Conservation (phyloP, 1,140 invertebrate species). For the Eulimnadia texana region DNA sequence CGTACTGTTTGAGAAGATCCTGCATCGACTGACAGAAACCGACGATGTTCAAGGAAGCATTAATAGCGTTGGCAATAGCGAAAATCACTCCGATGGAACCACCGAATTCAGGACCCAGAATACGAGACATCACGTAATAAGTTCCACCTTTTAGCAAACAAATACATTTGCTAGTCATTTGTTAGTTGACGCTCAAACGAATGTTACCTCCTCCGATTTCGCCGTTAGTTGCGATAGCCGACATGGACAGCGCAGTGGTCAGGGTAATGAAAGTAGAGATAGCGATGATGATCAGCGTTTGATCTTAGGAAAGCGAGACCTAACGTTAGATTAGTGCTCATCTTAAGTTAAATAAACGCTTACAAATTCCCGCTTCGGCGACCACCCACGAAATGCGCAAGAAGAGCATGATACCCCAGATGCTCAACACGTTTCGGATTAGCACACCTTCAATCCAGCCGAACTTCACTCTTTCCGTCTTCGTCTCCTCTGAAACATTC, state of each 20-base stretch:
- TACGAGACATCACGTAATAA: conserved; percentile 46
- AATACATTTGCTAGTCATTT: no score
- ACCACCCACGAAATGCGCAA: conserved; percentile 73
- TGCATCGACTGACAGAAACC: conserved; percentile 46
- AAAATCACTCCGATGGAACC: conserved; percentile 49
- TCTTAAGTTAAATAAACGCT: neutral
- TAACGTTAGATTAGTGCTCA: neutral
- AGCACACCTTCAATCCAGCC: conserved; percentile 82
- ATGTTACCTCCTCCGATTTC: conserved; percentile 87
- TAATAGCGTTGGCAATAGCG: conserved; percentile 45
- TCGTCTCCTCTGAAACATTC: neutral
- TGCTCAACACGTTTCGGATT: conserved; percentile 35
- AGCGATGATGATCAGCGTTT: conserved; percentile 56
- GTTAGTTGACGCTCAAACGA: no score
- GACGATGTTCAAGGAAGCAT: conserved; percentile 46
- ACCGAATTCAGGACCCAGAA: conserved; percentile 48
- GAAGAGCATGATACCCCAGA: conserved; percentile 79
- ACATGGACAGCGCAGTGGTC: conserved; percentile 88
- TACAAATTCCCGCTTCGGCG: conserved; percentile 57
- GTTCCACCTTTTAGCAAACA: conserved; percentile 35
- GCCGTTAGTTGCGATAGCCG: conserved; percentile 95
- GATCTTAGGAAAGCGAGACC: neutral
- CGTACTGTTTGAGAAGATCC: conserved; percentile 27
- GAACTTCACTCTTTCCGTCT: conserved; percentile 47
- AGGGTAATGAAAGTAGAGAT: conserved; percentile 81